Conservation (phyloP, 2,888 invertebrate genomes). For the Ethmia dodecea region DNA sequence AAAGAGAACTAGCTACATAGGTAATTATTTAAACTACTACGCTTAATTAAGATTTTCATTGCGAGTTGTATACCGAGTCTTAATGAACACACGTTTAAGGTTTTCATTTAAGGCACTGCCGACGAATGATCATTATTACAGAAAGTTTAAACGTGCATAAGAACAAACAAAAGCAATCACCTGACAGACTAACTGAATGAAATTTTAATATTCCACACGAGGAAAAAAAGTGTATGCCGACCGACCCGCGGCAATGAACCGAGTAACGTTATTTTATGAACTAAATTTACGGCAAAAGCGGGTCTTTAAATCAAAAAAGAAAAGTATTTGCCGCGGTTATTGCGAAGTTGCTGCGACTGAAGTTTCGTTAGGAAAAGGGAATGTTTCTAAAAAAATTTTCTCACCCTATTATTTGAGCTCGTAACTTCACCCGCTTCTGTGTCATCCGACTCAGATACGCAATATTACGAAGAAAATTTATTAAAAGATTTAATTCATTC, state of each 20-base stretch:
- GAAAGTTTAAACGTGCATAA: too few relatives aligned
- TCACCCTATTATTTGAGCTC: constrained; percentile 8
- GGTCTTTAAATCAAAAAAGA: constrained; percentile 30
- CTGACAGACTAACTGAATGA: constrained; percentile 3
- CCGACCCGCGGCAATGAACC: constrained; percentile 20
- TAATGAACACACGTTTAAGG: too few relatives aligned
- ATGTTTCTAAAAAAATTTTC: constrained; percentile 6
- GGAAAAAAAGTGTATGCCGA: constrained; percentile 8
- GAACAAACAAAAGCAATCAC: constrained; percentile 9
- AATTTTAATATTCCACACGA: constrained; percentile 12
- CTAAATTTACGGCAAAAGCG: constrained; percentile 25
- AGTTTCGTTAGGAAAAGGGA: constrained; percentile 10
- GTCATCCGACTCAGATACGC: constrained; percentile 11
- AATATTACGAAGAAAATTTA: constrained; percentile 23
- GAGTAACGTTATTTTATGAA: constrained; percentile 27
- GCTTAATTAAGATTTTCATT: too few relatives aligned
- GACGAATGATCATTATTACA: too few relatives aligned
- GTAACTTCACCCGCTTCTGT: constrained; percentile 7
- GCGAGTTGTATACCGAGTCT: too few relatives aligned
- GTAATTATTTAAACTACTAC: too few relatives aligned
- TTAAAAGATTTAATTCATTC: constrained; percentile 40
- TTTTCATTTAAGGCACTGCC: too few relatives aligned
- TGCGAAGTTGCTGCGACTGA: constrained; percentile 18
- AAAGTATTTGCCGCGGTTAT: constrained; percentile 23
- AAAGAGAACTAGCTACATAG: too few relatives aligned